These are phyloP conservation scores for Epirrita christyi DNA, from an alignment of 2,888 invertebrate genomes.

Conservation along the genomic window DNA sequence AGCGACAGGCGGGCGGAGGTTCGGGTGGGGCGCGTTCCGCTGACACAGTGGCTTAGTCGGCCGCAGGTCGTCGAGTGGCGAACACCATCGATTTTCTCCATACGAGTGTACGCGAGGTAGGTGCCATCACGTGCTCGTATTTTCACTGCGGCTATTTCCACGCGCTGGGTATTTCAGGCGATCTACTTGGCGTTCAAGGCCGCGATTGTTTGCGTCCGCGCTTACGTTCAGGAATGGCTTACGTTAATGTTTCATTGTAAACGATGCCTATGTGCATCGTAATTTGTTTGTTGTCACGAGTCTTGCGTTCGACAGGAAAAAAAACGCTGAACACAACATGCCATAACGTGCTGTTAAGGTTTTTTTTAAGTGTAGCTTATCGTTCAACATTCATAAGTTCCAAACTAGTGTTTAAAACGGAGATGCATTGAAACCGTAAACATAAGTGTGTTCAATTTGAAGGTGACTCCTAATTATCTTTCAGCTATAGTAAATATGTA, in stretches of 20 bases:
- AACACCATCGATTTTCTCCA: conserved; percentile 82
- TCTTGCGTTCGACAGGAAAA: conserved; percentile 56
- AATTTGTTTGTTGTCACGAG: conserved; percentile 54
- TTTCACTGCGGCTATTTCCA: conserved; percentile 80
- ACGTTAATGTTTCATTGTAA: conserved; percentile 60
- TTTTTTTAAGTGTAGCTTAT: conserved; percentile 2
- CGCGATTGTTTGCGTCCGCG: conserved; percentile 76
- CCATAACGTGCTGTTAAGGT: conserved; percentile 59
- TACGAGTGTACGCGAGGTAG: conserved; percentile 78
- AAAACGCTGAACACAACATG: conserved; percentile 66
- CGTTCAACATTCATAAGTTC: background rate
- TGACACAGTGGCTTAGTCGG: conserved; percentile 86
- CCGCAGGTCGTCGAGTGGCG: conserved; percentile 81
- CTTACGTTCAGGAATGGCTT: conserved; percentile 58
- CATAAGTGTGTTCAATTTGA: conserved; percentile 19
- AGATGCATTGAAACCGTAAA: background rate
- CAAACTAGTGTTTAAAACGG: conserved; percentile 22
- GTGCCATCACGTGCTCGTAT: conserved; percentile 80
- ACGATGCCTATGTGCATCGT: conserved; percentile 46
- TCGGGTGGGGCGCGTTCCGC: conserved; percentile 81
- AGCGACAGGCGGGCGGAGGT: conserved; percentile 70
- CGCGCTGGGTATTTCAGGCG: conserved; percentile 78
- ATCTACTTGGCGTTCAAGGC: conserved; percentile 81
- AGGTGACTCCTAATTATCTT: conserved; percentile 33
- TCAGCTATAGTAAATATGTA: conserved; percentile 27